A percentile compares a stretch with the other conserved stretches of the same genome.
Evolutionary conservation across 2,888 invertebrate genomes (phyloP).

Genomic region (Cryptocephalus primarius): DNA sequence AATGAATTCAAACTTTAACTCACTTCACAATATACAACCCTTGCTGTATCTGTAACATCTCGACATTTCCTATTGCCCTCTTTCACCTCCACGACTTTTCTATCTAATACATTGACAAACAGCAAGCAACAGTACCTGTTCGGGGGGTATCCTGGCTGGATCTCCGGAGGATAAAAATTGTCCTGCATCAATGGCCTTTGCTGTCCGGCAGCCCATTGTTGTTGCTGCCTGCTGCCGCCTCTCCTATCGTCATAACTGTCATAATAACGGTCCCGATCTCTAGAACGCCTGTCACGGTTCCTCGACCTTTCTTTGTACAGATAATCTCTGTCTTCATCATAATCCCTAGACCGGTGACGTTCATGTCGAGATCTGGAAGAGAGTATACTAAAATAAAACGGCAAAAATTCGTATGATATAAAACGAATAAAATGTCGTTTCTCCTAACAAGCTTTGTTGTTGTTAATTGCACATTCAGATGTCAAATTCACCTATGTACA

Average conservation of each 20-base stretch:
- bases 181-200: constrained; percentile 15
- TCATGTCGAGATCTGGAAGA: constrained; percentile 20
- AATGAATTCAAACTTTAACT: background rate
- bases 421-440: background rate
- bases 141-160: constrained; percentile 17
- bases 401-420: background rate
- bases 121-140: constrained; percentile 23
- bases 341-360: constrained; percentile 22
- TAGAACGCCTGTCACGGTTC: constrained; percentile 9
- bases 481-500: too few relatives aligned
- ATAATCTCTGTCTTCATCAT: constrained; percentile 23
- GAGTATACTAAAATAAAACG: constrained; percentile 3
- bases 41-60: constrained; percentile 1
- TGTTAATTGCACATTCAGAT: too few relatives aligned
- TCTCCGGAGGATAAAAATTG: constrained; percentile 20
- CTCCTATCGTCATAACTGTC: constrained; percentile 14
- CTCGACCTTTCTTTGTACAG: constrained; percentile 12
- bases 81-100: background rate
- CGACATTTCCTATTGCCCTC: background rate
- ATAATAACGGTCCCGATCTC: constrained; percentile 14
- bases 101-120: constrained; percentile 7
- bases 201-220: constrained; percentile 9
- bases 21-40: background rate
- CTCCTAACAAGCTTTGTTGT: too few relatives aligned
- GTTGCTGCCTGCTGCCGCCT: constrained; percentile 8